Evolutionary conservation across 37 sponge, comb jelly and placozoan species (phyloP).

Genomic region (Ianthella basta): DNA sequence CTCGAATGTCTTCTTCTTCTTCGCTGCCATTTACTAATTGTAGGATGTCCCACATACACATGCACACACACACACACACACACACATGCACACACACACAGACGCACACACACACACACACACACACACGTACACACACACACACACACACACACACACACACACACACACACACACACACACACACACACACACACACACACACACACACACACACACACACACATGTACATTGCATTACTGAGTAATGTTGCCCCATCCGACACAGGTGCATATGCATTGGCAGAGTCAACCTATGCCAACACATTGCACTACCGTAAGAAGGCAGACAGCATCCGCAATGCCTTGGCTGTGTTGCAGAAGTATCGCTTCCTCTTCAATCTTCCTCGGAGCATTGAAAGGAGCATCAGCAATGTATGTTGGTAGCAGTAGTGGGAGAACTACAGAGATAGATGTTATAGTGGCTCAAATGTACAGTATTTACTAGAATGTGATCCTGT

Average conservation of each 20-base stretch:
- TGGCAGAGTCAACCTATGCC: conserved; percentile 69
- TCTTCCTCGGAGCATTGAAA: conserved; percentile 85
- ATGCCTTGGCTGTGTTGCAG: conserved; percentile 88
- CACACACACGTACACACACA: too few relatives aligned
- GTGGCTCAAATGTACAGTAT: too few relatives aligned
- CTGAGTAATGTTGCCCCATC: not conserved
- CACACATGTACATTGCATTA: not conserved
- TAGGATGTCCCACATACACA: not conserved
- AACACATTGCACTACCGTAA: conserved; percentile 65
- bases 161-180: too few relatives aligned
- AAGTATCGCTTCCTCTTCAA: conserved; percentile 88
- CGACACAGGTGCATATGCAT: conserved; percentile 37
- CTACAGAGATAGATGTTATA: too few relatives aligned
- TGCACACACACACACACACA: conserved; percentile 17
- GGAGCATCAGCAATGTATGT: conserved; percentile 80
- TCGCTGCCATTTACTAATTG: too few relatives aligned
- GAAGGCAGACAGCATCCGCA: conserved; percentile 83
- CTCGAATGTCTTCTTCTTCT: too few relatives aligned
- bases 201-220: too few relatives aligned
- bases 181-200: too few relatives aligned
- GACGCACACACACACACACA: not conserved
- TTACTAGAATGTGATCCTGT: too few relatives aligned
- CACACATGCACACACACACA: conserved; percentile 15
- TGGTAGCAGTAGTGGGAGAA: too few relatives aligned
- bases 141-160: too few relatives aligned